Base-by-base conservation (phyloP, 53 echinoderm and acorn worm genomes). In the Apostichopus leukothele region DNA sequence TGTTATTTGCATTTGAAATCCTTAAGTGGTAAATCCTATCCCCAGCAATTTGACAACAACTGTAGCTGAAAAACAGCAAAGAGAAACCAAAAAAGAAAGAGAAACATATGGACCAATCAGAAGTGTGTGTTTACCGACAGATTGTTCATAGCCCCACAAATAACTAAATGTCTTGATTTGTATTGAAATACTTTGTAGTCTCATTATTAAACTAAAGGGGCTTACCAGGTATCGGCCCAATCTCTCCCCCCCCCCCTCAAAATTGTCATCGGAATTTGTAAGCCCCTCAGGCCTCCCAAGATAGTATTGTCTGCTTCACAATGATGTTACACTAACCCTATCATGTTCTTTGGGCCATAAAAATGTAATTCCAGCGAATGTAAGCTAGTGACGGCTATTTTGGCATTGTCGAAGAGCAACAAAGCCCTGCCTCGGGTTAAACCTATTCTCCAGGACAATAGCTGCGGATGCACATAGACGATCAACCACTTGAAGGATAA, bases 301-400 rank as follows among this genome's bases (percentile, higher is more conserved):
- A 50, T 18, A 51, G 11, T 19, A 79, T 79, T 79, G 79, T 79
- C 79, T 79, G 63, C 20, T 13, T 19, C 50, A 79, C 79, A 79
- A 79, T 79, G 53, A 51, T 52, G 13, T 79, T 16, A 79, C 51
- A 53, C 79, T 79, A 53, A 53, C 39, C 79, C 79, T 53, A 79
- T 79, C 52, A 79, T 79, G 79, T 51, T 79, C 79, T 27, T 79
- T 53, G n/a, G 79, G 19, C 52, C 79, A 79, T 79, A 79, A 79
- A 79, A 79, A 79, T 79, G 79, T 79, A 79, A 79, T 79, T 50
- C 53, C 9, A 39, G n/a, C 39, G 79, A 19, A 79, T 51, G 39
- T 79, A 51, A 53, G 16, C 16, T 63, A 0, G 63, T 16, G 11
- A 63, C 12, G 63, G 63, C 63, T 63, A 63, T 63, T 63, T 63